Base-by-base conservation (phyloP, 2,888 invertebrate species). In the Caenorhabditis imperialis region DNA sequence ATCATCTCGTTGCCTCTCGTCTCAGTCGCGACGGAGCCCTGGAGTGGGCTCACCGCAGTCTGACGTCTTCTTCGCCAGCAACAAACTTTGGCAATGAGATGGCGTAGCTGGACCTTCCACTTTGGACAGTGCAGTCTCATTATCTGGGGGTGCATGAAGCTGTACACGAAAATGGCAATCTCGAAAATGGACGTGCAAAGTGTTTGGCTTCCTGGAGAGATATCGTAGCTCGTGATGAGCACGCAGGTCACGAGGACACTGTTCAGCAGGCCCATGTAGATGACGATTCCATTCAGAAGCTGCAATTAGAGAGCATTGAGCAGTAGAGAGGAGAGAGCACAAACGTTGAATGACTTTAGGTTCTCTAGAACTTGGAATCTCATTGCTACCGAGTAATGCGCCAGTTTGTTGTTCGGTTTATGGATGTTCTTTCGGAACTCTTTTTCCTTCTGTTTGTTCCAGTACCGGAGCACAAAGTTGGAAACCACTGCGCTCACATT, bases 251-350 rank as follows among this genome's bases (percentile, higher is more conserved):
- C 47, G 12, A 69, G 53, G 0, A 58, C 12, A 2, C 45, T 18
- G 38, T 69, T 69, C 67, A 69, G 58, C 16, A 60, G 14, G 1
- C 58, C 53, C 58, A 58, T 58, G 37, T 57, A 67, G 18, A 45
- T 27, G 12, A 67, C 33, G 6, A 67, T 51, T n/a, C 30, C 20
- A 10, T 57, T 50, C 5, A 67, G 37, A 57, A 67, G 57, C 67
- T 67, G 57, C 37, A 55, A 33, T 18, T 14, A 22, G 18, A n/a
- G n/a, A n/a, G n/a, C n/a, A n/a, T n/a, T n/a, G n/a, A n/a, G n/a
- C n/a, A n/a, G n/a, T n/a, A n/a, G n/a, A n/a, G 25, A 16, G 8
- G 14, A 40, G 37, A 25, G 27, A 47, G 16, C n/a, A 30, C n/a
- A 54, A 14, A 67, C 67, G 7, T 51, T 27, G 18, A 67, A 27